Evolutionary conservation across 2,113 vertebrate genomes (phyloP).

Genomic region (Gadus chalcogrammus): DNA sequence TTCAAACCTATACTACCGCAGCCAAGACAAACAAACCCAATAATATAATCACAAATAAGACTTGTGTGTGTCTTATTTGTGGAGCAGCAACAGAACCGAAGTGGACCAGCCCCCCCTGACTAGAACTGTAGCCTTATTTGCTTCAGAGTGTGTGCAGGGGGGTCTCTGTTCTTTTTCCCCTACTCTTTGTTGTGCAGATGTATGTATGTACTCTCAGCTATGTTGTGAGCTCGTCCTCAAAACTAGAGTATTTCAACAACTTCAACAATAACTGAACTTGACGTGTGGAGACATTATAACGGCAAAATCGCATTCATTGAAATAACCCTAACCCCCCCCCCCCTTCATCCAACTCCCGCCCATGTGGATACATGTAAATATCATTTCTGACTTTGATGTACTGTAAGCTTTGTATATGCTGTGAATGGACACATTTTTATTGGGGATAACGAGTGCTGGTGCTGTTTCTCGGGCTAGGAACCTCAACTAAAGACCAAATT

Average conservation of each 20-base stretch:
- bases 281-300: slow-evolving; percentile 54
- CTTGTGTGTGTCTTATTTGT: not conserved
- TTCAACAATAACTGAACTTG: slow-evolving; percentile 52
- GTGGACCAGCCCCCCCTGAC: slow-evolving; percentile 77
- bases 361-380: slow-evolving; percentile 71
- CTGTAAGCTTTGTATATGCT: slow-evolving; percentile 70
- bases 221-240: slow-evolving; percentile 51
- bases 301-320: slow-evolving; percentile 30
- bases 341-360: slow-evolving; percentile 14
- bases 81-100: slow-evolving; percentile 55
- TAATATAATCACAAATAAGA: slow-evolving; percentile 23
- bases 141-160: slow-evolving; percentile 45
- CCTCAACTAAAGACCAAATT: slow-evolving; percentile 34
- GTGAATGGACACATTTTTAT: slow-evolving; percentile 55
- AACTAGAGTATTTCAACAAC: slow-evolving; percentile 59
- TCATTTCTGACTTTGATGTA: slow-evolving; percentile 61
- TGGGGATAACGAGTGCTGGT: slow-evolving; percentile 21
- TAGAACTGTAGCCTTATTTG: slow-evolving; percentile 89
- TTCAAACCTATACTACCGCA: slow-evolving; percentile 27
- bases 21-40: slow-evolving; percentile 41
- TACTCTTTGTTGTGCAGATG: slow-evolving; percentile 49
- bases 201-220: slow-evolving; percentile 46
- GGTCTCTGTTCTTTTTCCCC: slow-evolving; percentile 60
- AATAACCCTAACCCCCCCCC: slow-evolving; percentile 15
- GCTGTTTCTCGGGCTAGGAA: slow-evolving; percentile 37